Conservation (phyloP, 2,888 invertebrate genomes). For the Physocephala rufipes region DNA sequence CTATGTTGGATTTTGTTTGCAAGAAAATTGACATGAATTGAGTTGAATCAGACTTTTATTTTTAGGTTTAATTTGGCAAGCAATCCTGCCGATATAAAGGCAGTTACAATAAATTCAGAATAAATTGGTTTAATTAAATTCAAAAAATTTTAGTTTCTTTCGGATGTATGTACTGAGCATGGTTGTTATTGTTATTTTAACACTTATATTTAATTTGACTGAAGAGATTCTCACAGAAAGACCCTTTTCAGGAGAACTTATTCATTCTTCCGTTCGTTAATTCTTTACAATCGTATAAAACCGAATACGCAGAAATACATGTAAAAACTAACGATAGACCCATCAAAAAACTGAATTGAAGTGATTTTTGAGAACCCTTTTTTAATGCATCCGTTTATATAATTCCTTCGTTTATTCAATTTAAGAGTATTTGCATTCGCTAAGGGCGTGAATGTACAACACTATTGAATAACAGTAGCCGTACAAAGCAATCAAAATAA, state of each 20-base stretch:
- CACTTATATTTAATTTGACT: neutral
- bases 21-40: too few species aligned
- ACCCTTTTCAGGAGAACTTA: neutral
- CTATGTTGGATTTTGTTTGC: too few species aligned
- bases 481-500: neutral
- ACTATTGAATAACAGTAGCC: neutral
- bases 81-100: too few species aligned
- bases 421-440: constrained; percentile 23
- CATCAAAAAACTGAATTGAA: neutral
- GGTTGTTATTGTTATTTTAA: constrained; percentile 17
- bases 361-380: neutral
- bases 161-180: neutral
- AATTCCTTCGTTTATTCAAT: constrained; percentile 12
- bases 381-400: constrained; percentile 22
- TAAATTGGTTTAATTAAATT: constrained; percentile 45
- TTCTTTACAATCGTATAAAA: neutral
- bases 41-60: too few species aligned
- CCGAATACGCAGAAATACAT: neutral
- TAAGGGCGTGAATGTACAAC: neutral
- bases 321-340: neutral
- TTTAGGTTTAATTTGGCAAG: too few species aligned
- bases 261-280: neutral
- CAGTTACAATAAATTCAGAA: constrained; percentile 23
- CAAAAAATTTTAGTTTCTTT: constrained; percentile 44
- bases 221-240: neutral